Conservation (phyloP, 2,797 vertebrate species). For the Carcharodon carcharias region DNA sequence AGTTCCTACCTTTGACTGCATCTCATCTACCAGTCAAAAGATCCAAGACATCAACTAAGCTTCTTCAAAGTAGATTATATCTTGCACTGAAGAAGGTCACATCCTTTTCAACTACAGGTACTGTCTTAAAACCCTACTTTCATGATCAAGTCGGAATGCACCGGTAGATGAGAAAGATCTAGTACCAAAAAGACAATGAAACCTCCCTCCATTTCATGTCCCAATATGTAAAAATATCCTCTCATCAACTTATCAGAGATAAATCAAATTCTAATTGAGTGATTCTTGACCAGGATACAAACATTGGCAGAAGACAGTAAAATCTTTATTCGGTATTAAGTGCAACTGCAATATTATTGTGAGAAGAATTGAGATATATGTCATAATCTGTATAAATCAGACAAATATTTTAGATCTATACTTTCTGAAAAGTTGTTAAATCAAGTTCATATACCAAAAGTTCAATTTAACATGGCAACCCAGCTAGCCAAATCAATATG, state of each 20-base stretch:
- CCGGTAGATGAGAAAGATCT: neutral
- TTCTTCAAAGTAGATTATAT: neutral
- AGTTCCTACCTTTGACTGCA: neutral
- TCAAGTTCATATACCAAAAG: neutral
- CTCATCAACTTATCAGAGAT: neutral
- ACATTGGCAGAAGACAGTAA: neutral
- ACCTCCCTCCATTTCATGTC: neutral
- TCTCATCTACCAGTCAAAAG: neutral
- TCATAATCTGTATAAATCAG: neutral
- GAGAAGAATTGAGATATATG: neutral
- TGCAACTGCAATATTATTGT: neutral
- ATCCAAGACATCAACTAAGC: neutral
- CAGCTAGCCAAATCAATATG: neutral
- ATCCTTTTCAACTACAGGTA: constrained; percentile 9
- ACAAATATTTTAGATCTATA: neutral
- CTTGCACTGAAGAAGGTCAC: neutral
- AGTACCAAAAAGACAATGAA: neutral
- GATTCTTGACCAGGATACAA: neutral
- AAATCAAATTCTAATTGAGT: neutral
- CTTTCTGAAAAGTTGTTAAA: neutral
- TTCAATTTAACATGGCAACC: neutral
- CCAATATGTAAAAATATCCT: neutral
- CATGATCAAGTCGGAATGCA: neutral
- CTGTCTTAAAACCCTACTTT: neutral
- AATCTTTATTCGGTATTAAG: neutral